Evolutionary conservation across 2,888 invertebrate species (phyloP).

Genomic region (Erebia aethiops): DNA sequence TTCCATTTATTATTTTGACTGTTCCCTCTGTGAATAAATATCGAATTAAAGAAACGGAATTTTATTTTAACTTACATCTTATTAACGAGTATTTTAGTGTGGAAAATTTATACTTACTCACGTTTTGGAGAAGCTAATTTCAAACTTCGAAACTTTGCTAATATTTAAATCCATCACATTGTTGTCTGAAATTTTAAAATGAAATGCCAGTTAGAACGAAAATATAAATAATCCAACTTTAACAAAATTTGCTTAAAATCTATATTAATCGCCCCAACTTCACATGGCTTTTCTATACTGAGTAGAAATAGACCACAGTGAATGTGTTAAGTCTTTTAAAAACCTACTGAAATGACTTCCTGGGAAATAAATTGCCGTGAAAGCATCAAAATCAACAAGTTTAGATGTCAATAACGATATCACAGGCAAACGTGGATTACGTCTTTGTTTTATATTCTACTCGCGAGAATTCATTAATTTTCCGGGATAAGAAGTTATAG

Average conservation of each 20-base stretch:
- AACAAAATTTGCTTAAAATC: neutral
- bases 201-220: neutral
- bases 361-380: neutral
- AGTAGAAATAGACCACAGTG: no score
- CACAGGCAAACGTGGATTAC: neutral
- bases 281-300: no score
- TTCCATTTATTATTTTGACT: constrained; percentile 45
- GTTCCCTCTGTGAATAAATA: constrained; percentile 47
- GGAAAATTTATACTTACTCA: constrained; percentile 68
- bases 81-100: neutral
- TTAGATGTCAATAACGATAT: neutral
- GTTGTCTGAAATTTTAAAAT: constrained; percentile 53
- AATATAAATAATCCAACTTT: neutral
- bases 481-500: no score
- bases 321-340: no score
- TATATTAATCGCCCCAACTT: neutral
- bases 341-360: neutral
- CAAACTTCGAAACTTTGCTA: constrained; percentile 54
- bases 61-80: neutral
- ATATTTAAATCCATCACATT: constrained; percentile 46
- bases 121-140: constrained; percentile 68
- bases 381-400: neutral
- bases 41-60: neutral
- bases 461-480: no score
- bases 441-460: neutral